Evolutionary conservation across 2,797 vertebrate genomes (phyloP).

Genomic region (Spinus olivaceus): DNA sequence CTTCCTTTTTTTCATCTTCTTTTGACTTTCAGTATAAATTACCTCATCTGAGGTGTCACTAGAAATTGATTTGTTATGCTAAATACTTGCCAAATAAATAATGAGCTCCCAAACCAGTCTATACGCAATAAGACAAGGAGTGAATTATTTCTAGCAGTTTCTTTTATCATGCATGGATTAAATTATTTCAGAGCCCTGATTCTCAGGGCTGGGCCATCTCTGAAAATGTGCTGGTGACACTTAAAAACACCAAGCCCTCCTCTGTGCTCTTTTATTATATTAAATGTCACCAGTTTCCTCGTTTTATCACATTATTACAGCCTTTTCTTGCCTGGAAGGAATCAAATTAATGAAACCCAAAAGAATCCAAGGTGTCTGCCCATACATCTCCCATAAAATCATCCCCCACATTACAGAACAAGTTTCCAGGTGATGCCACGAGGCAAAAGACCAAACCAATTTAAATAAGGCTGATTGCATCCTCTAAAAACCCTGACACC

Average conservation of each 20-base stretch:
- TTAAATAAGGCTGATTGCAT: slow-evolving; percentile 20
- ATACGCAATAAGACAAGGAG: slow-evolving; percentile 61
- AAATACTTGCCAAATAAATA: slow-evolving; percentile 80
- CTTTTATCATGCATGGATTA: slow-evolving; percentile 54
- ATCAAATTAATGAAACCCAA: slow-evolving; percentile 54
- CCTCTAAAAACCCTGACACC: neutral
- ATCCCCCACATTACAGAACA: neutral
- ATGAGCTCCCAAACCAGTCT: slow-evolving; percentile 71
- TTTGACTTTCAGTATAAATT: slow-evolving; percentile 71
- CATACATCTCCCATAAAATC: slow-evolving; percentile 11
- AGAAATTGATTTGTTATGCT: slow-evolving; percentile 76
- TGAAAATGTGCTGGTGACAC: slow-evolving; percentile 34
- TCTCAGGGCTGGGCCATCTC: neutral
- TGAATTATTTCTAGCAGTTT: slow-evolving; percentile 72
- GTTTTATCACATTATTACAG: slow-evolving; percentile 66
- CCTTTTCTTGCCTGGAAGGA: slow-evolving; percentile 53
- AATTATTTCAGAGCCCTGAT: slow-evolving; percentile 39
- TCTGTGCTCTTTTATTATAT: slow-evolving; percentile 61
- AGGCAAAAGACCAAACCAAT: slow-evolving; percentile 36
- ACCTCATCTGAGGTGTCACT: slow-evolving; percentile 63
- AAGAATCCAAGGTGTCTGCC: slow-evolving; percentile 15
- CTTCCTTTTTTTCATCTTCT: slow-evolving; percentile 60
- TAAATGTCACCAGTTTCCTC: slow-evolving; percentile 66
- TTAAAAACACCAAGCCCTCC: slow-evolving; percentile 45
- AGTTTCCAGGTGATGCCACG: neutral